Conservation (phyloP, 2,797 vertebrate genomes). For the Mionectes olivaceus region DNA sequence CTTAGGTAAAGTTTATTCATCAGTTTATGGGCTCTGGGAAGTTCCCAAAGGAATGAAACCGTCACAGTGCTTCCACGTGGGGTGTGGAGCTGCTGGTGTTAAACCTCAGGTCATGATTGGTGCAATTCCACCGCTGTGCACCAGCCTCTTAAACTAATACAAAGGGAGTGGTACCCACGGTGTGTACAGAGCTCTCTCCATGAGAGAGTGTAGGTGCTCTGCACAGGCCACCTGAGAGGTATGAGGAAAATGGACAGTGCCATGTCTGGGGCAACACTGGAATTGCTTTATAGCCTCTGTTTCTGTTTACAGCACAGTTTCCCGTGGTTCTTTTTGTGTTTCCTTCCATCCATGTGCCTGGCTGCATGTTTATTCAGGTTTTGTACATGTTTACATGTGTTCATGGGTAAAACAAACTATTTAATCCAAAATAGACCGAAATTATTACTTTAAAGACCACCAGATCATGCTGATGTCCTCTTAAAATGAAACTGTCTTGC, state of each 20-base stretch:
- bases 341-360: neutral
- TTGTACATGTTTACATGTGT: neutral
- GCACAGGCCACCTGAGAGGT: neutral
- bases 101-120: neutral
- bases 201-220: neutral
- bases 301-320: neutral
- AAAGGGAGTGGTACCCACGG: neutral
- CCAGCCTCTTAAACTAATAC: neutral
- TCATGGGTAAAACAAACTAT: neutral
- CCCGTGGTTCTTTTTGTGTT: neutral
- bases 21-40: neutral
- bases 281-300: neutral
- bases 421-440: neutral
- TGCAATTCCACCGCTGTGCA: neutral
- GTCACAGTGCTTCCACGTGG: neutral
- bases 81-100: neutral
- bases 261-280: rapidly evolving
- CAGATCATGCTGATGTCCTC: neutral
- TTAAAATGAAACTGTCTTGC: neutral
- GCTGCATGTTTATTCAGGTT: neutral
- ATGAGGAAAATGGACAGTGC: neutral
- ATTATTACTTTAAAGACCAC: neutral
- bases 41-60: neutral
- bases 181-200: neutral
- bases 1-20: neutral